Evolutionary conservation across 2,888 invertebrate species (phyloP), one percentile per base, ranked within the genome.

Genomic region (Orthosia incerta): DNA sequence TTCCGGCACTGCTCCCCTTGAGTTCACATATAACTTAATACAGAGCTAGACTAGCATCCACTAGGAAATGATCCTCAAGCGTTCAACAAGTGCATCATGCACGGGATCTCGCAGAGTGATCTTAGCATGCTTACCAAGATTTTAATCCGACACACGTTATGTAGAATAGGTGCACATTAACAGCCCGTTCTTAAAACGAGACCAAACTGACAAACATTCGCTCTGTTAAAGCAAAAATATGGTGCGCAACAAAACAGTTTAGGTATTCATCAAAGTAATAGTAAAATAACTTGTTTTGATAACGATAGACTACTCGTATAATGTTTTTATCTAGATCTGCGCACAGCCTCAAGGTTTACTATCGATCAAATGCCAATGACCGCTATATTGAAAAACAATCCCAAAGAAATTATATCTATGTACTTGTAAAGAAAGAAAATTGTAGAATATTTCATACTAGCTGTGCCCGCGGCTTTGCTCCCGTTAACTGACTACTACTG

Each of bases 1-100:
- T 83, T 86, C 86, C 86, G 81, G 80, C 67, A 65, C 62, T 45
- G 48, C 50, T 82, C 80, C 86, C 84, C 81, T 66, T 53, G 23
- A 51, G 67, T 79, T 81, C 80, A 62, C 76, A 76, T 63, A 71
- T 48, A 31, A 65, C 20, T 76, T 66, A 55, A 64, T 57, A 56
- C 15, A 18, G 11, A 23, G 45, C 13, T 16, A 76, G 39, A 45
- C 26, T 26, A 57, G 46, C 78, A 83, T 72, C 79, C 77, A 79
- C 20, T 75, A 12, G 26, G 45, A 79, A 16, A 59, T 13, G 53
- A 68, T 68, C 3, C 23, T 69, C 11, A 18, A n/a, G 23, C 26
- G 7, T 50, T 55, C n/a, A 46, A 57, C 9, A 51, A 61, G 4
- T 50, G 51, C 5, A 13, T 39, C 39, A 39, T 9, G 9, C 39